phyloP scores from a whole-genome alignment of 2,797 vertebrate species.

The Pseudochirops cupreus region DNA sequence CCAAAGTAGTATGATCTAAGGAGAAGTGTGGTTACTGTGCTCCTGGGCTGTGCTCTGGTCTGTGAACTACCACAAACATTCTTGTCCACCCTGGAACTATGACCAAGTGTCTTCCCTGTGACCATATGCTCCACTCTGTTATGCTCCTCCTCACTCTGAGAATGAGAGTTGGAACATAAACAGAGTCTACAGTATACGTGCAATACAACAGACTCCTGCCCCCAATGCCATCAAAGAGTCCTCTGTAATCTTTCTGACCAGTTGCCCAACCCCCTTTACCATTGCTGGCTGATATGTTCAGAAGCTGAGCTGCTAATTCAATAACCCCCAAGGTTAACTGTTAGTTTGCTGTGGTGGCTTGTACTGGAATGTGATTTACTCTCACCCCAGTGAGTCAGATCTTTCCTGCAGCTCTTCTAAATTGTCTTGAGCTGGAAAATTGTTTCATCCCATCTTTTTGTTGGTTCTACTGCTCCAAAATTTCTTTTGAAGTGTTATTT shows the following conservation, averaged over 20 bases:
- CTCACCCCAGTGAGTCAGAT: not conserved
- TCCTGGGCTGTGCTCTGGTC: not conserved
- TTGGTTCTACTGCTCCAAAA: not conserved
- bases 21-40: not conserved
- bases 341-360: not conserved
- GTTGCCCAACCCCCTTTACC: not conserved
- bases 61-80: not conserved
- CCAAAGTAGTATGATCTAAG: not conserved
- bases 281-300: not conserved
- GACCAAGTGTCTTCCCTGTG: not conserved
- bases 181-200: not conserved
- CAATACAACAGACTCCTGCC: not conserved
- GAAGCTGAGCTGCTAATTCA: not conserved
- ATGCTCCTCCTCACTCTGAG: not conserved
- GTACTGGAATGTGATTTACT: not conserved
- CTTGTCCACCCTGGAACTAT: not conserved
- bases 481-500: not conserved
- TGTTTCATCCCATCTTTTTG: not conserved
- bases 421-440: not conserved
- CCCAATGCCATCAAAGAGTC: not conserved
- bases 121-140: not conserved
- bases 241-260: not conserved
- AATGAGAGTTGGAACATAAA: not conserved
- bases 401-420: not conserved
- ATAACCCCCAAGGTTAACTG: not conserved